Evolutionary conservation across 2,888 invertebrate genomes (phyloP).

Genomic region (Empis livida): DNA sequence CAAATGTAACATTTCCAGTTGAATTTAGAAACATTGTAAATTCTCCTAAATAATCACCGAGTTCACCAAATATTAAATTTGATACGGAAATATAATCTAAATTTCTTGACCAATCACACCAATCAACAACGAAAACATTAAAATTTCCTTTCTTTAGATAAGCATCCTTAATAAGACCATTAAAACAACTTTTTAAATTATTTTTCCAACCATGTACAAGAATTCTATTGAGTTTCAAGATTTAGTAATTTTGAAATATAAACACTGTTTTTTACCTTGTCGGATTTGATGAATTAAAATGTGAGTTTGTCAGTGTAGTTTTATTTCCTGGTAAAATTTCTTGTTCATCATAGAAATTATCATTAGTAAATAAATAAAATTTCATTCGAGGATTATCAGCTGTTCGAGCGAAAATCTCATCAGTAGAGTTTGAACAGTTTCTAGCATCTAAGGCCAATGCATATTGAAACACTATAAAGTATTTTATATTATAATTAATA

Average conservation of each 20-base stretch:
- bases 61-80: conserved; percentile 22
- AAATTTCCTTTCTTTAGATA: conserved; percentile 21
- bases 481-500: neutral
- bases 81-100: conserved; percentile 20
- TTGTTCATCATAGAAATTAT: neutral
- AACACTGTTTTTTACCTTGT: neutral
- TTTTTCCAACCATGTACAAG: conserved; percentile 31
- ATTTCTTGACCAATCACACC: conserved; percentile 22
- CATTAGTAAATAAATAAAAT: neutral
- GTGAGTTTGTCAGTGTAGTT: neutral
- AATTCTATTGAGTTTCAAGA: conserved; percentile 15
- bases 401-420: neutral
- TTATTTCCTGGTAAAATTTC: neutral
- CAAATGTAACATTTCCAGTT: conserved; percentile 19
- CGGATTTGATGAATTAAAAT: neutral
- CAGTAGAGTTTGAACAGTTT: neutral
- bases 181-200: conserved; percentile 24
- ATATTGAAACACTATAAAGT: neutral
- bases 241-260: neutral
- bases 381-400: neutral
- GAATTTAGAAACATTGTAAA: conserved; percentile 27
- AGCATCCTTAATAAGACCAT: conserved; percentile 24
- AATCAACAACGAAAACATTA: conserved; percentile 29
- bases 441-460: neutral
- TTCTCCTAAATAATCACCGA: conserved; percentile 22